Base-by-base conservation (phyloP, 2,113 vertebrate genomes). In the Heloderma charlesbogerti region DNA sequence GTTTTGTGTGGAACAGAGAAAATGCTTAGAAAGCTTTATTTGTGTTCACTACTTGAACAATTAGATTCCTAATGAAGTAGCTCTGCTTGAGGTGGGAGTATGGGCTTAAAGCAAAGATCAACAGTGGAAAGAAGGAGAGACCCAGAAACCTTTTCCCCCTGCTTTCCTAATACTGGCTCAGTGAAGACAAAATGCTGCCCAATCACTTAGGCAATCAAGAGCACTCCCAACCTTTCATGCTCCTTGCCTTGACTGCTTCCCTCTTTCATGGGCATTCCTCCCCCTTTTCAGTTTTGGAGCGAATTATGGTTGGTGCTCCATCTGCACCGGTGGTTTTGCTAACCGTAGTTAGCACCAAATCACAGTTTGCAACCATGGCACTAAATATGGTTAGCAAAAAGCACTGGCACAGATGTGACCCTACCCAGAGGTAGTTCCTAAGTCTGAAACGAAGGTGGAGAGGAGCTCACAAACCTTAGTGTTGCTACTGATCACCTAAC, bases 11-110 rank as follows among this genome's bases (percentile, higher is more conserved):
- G 45, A 88, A 88, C 88, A 83, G 91, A 91, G 88, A 90, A 95
- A 96, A 95, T 91, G 93, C 96, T 95, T 96, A 20, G 63, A 88
- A 95, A 94, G 95, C 95, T 95, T 31, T 94, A 87, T 95, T 94
- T 2, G 0, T 94, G 91, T 93, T 75, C 37, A 25, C 88, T 91
- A 92, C 94, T 97, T 96, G n/a, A 96, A 96, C 93, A 95, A 96
- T 94, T 93, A 96, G 93, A 84, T 94, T 91, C 92, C 87, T 95
- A 95, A 96, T 94, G 93, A 94, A 93, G 93, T 94, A 87, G 91
- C 77, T 95, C 93, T 0, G 4, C 89, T 94, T 22, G 22, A 37
- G n/a, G 18, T 94, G 94, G 93, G 91, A 91, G 93, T 85, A 10
- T 0, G 85, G 89, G 88, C n/a, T 12, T 40, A 7, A n/a, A 86